Conservation (phyloP, 2,888 invertebrate species). For the Neoaliturus tenellus region DNA sequence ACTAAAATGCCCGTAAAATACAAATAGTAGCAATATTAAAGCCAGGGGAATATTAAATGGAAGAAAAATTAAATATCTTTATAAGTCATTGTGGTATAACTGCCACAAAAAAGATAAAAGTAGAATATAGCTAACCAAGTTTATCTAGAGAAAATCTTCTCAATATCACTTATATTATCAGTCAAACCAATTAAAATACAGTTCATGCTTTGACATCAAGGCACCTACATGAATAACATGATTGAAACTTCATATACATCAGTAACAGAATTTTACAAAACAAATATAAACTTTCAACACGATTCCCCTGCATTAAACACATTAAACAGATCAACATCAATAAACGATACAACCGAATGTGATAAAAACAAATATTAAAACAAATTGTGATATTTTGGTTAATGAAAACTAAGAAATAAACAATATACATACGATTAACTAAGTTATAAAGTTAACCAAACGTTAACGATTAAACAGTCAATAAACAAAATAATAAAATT, state of each 20-base stretch:
- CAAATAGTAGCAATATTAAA: not conserved
- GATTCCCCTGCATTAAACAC: conserved; percentile 35
- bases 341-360: conserved; percentile 47
- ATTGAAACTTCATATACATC: not conserved
- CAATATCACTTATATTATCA: conserved; percentile 10
- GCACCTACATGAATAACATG: not conserved
- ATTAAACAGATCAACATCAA: conserved; percentile 46
- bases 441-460: conserved; percentile 44
- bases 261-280: conserved; percentile 41
- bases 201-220: not conserved
- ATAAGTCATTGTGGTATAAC: no score
- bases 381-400: conserved; percentile 49
- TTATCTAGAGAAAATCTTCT: not conserved
- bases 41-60: not conserved
- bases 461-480: conserved; percentile 46
- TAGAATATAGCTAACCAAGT: no score
- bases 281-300: conserved; percentile 38
- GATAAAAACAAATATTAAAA: conserved; percentile 43
- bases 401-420: conserved; percentile 50
- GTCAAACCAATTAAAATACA: conserved; percentile 8
- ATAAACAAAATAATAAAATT: conserved; percentile 47
- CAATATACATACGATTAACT: conserved; percentile 48
- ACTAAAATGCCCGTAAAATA: conserved; percentile 39
- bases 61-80: no score
- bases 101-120: no score